Percentiles rank a stretch among this genome's conserved stretches.
Conservation (phyloP, 2,888 invertebrate genomes). For the Plagiodera versicolora region DNA sequence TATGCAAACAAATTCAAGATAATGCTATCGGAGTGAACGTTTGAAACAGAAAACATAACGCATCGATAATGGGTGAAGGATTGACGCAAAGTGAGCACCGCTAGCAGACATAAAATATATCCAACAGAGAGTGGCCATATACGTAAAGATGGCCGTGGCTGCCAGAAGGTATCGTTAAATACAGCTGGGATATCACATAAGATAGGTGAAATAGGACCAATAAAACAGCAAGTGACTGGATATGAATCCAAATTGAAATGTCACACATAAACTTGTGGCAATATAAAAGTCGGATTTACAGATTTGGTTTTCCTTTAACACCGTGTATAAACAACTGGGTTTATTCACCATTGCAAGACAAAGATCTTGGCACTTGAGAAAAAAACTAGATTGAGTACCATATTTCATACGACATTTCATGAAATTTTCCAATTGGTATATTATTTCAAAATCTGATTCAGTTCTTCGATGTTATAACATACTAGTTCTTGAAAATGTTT, state of each 20-base stretch:
- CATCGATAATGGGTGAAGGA: slow-evolving; percentile 31
- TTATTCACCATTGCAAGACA: slow-evolving; percentile 1
- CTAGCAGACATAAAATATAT: slow-evolving; percentile 44
- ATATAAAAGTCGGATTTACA: slow-evolving; percentile 32
- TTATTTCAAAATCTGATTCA: no score
- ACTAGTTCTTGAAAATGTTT: no score
- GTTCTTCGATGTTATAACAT: no score
- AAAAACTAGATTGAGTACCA: no score
- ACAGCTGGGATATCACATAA: slow-evolving; percentile 47
- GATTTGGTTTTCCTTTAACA: slow-evolving; percentile 25
- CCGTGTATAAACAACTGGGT: slow-evolving; percentile 8
- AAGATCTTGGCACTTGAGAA: not conserved
- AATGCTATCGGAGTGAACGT: slow-evolving; percentile 10
- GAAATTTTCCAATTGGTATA: no score
- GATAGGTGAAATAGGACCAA: slow-evolving; percentile 52
- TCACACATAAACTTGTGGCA: slow-evolving; percentile 44
- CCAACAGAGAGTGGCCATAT: slow-evolving; percentile 42
- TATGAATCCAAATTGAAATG: slow-evolving; percentile 53
- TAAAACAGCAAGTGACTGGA: slow-evolving; percentile 54
- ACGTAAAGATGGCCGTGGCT: slow-evolving; percentile 44
- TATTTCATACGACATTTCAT: no score
- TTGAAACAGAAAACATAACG: slow-evolving; percentile 10
- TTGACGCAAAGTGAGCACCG: slow-evolving; percentile 43
- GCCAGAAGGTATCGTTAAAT: slow-evolving; percentile 46
- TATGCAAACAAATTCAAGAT: slow-evolving; percentile 13